Percentiles rank a stretch among this genome's conserved stretches.
These are phyloP conservation scores for Falco columbarius DNA, from an alignment of 2,797 vertebrate genomes.

Conservation along the genomic window DNA sequence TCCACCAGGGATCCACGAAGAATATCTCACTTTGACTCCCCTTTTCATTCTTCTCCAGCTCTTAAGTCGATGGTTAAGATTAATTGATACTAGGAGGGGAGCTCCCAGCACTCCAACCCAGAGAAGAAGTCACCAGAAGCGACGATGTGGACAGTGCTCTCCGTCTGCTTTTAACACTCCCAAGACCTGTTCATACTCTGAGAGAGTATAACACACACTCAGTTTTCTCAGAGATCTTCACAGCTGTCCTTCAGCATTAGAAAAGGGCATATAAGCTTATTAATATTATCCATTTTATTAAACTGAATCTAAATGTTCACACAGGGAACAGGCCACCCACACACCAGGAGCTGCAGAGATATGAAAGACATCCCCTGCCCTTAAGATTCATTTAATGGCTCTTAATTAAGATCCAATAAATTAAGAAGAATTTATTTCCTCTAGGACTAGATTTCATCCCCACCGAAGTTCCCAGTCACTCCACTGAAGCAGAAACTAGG, in stretches of 20 bases:
- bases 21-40: not conserved
- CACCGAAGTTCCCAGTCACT: not conserved
- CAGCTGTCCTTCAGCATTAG: not conserved
- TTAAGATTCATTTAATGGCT: not conserved
- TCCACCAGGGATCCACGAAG: not conserved
- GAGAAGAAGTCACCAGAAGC: not conserved
- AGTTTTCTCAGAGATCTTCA: not conserved
- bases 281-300: not conserved
- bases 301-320: not conserved
- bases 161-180: not conserved
- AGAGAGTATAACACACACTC: not conserved
- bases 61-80: not conserved
- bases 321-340: not conserved
- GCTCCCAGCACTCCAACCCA: not conserved
- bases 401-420: not conserved
- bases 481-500: not conserved
- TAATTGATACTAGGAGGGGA: not conserved
- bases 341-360: not conserved
- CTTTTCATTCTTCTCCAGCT: not conserved
- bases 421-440: not conserved
- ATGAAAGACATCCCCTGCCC: not conserved
- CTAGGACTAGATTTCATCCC: not conserved
- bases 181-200: not conserved
- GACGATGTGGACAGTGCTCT: not conserved
- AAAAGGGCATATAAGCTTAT: not conserved